phyloP scores from a whole-genome alignment of 2,797 vertebrate genomes.

The Lateolabrax maculatus region DNA sequence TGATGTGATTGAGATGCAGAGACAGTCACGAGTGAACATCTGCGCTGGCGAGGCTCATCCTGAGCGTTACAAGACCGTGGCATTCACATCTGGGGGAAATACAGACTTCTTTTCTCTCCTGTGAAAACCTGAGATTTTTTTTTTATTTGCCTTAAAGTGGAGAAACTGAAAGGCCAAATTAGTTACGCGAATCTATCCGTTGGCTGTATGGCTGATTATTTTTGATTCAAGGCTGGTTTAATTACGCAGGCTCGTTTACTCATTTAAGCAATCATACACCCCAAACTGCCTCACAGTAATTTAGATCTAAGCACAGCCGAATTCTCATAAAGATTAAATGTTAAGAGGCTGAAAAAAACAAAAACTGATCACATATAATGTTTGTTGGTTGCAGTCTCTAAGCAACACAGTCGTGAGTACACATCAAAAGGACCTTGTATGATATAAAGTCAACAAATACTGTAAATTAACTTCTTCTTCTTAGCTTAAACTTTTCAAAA shows the following conservation, averaged over 20 bases:
- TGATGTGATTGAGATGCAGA: conserved; percentile 41
- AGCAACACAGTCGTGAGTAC: neutral
- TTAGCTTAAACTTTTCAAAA: neutral
- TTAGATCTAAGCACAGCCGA: conserved; percentile 2
- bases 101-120: neutral
- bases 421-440: neutral
- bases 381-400: neutral
- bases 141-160: conserved; percentile 1
- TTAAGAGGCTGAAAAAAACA: neutral
- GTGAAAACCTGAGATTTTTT: neutral
- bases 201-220: conserved; percentile 15
- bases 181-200: conserved; percentile 6
- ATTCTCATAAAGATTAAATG: conserved; percentile 8
- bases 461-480: neutral
- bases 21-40: conserved; percentile 29
- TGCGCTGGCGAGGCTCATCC: conserved; percentile 27
- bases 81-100: conserved; percentile 24
- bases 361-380: neutral
- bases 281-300: conserved; percentile 7
- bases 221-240: conserved; percentile 32
- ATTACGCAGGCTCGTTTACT: conserved; percentile 39
- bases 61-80: conserved; percentile 11
- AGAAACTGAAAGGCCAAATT: neutral
- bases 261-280: conserved; percentile 24
- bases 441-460: neutral